Percentiles rank a stretch among this genome's conserved stretches.
phyloP scores from a whole-genome alignment of 2,797 vertebrate genomes.

The Tauraco hartlaubi region DNA sequence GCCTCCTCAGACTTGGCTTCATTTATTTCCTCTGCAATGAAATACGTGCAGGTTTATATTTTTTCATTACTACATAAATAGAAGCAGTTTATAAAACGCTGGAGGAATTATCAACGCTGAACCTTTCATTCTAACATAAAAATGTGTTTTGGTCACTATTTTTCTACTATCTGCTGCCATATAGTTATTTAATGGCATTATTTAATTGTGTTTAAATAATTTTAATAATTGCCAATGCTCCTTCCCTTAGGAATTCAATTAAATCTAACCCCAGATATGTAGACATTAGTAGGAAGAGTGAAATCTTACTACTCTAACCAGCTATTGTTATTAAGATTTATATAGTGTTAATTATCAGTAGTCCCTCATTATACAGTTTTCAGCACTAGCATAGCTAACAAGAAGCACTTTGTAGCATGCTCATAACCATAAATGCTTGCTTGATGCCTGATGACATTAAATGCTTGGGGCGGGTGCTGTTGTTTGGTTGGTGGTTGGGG shows the following conservation, averaged over 20 bases:
- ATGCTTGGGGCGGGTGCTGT: accelerated
- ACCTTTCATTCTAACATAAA: conserved; percentile 19
- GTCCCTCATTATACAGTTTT: background rate
- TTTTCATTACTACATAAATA: conserved; percentile 76
- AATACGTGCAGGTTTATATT: conserved; percentile 73
- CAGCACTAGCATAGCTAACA: background rate
- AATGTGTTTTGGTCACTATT: background rate
- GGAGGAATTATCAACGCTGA: conserved; percentile 47
- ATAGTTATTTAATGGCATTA: conserved; percentile 4
- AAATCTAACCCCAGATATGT: background rate
- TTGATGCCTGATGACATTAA: background rate
- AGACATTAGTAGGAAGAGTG: background rate
- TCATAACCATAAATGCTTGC: background rate
- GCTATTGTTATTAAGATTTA: background rate
- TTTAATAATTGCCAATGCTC: background rate
- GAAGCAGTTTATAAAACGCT: conserved; percentile 70
- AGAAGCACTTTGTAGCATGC: background rate
- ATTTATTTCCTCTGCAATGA: conserved; percentile 74
- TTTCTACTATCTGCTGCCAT: background rate
- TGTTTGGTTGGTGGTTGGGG: background rate
- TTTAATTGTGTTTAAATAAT: conserved; percentile 20
- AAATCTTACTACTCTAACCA: background rate
- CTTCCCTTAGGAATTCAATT: background rate
- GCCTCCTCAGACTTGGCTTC: conserved; percentile 40
- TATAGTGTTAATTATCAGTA: background rate